These are phyloP conservation scores for Sebastes hubbsi DNA, from an alignment of 2,797 vertebrate species.

Conservation along the genomic window DNA sequence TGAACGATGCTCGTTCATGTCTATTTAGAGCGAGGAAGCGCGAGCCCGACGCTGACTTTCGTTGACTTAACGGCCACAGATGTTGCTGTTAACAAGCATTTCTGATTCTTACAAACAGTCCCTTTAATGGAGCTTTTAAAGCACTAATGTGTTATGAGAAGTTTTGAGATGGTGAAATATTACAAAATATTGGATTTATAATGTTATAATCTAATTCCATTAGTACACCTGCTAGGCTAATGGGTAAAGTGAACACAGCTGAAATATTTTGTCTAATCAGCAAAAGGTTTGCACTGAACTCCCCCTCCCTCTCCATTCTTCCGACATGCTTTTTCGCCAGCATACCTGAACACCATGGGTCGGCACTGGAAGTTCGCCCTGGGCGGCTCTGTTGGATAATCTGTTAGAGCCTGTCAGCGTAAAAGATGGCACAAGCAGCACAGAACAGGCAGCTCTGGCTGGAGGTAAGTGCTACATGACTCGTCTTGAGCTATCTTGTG, in stretches of 20 bases:
- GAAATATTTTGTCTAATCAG: background rate
- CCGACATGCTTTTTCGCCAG: slow-evolving; percentile 13
- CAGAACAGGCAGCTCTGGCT: slow-evolving; percentile 9
- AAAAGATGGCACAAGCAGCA: slow-evolving; percentile 27
- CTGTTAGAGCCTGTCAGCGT: slow-evolving; percentile 29
- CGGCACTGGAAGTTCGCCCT: slow-evolving; percentile 12
- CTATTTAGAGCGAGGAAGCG: no score
- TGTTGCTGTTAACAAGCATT: no score
- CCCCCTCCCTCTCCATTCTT: background rate
- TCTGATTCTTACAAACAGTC: no score
- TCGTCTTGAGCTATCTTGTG: slow-evolving; percentile 10
- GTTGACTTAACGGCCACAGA: no score
- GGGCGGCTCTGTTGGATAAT: slow-evolving; percentile 18
- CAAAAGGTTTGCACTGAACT: background rate
- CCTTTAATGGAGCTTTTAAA: background rate
- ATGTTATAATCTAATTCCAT: background rate
- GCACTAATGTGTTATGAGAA: background rate
- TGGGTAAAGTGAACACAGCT: background rate
- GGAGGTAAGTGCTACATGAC: slow-evolving; percentile 36
- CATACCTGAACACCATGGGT: slow-evolving; percentile 35
- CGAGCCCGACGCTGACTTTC: no score
- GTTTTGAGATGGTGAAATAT: background rate
- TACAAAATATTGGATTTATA: background rate
- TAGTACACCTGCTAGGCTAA: background rate
- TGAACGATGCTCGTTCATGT: no score